phyloP scores from a whole-genome alignment of 1,140 invertebrate genomes.

The Cataglyphis hispanica region DNA sequence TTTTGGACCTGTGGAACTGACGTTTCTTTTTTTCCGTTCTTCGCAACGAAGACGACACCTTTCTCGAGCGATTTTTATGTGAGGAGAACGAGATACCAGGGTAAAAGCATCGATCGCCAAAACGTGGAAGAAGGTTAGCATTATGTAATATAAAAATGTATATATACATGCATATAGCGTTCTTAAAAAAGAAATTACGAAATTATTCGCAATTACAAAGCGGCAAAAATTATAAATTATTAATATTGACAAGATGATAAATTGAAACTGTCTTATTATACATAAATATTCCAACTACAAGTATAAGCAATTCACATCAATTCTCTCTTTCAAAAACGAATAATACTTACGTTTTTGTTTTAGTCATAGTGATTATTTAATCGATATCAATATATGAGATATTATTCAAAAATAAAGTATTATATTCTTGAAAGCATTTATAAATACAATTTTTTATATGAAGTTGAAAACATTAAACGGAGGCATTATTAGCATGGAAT shows the following conservation, averaged over 20 bases:
- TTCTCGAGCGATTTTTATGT: not conserved
- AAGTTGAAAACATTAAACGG: conserved; percentile 3
- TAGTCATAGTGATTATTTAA: conserved; percentile 2
- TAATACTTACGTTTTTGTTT: not conserved
- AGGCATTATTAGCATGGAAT: not conserved
- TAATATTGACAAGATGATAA: not conserved
- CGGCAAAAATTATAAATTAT: not conserved
- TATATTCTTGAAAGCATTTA: conserved; percentile 11
- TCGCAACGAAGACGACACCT: not conserved
- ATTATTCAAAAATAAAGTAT: not conserved
- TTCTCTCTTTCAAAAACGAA: not conserved
- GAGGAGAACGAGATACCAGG: not conserved
- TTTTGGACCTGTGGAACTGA: conserved; percentile 15
- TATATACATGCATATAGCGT: not conserved
- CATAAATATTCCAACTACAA: not conserved
- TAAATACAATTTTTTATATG: not conserved
- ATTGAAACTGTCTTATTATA: not conserved
- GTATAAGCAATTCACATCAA: not conserved
- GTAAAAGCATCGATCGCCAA: conserved; percentile 3
- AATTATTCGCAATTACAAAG: not conserved
- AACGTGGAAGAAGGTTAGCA: conserved; percentile 40
- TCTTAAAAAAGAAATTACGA: not conserved
- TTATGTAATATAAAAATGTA: not conserved
- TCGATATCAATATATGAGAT: not conserved
- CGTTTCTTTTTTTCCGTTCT: not conserved